These are phyloP conservation scores for Tetrapedia diversipes DNA, from an alignment of 2,888 invertebrate genomes.

Conservation along the genomic window DNA sequence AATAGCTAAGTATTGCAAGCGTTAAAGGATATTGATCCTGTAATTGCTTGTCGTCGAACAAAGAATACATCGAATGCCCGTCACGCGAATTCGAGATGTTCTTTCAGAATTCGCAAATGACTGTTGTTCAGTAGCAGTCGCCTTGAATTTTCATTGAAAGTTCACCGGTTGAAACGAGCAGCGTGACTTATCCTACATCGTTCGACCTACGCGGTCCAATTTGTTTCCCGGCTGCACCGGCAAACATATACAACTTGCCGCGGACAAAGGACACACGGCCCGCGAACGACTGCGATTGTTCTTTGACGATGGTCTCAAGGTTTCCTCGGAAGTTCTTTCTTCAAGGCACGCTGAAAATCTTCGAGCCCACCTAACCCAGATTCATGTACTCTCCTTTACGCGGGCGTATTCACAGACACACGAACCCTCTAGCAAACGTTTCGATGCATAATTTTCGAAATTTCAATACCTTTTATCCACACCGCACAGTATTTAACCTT, in stretches of 20 bases:
- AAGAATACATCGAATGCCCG: too few species aligned
- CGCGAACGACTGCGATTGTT: conserved; percentile 11
- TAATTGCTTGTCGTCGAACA: too few species aligned
- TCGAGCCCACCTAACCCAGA: conserved; percentile 28
- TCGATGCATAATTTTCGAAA: too few species aligned
- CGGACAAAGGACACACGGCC: conserved; percentile 2
- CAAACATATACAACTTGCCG: not conserved
- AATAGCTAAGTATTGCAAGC: too few species aligned
- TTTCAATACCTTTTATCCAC: too few species aligned
- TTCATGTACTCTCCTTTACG: not conserved
- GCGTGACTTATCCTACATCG: conserved; percentile 24
- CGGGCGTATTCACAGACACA: not conserved
- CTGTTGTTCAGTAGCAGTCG: not conserved
- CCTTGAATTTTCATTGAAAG: not conserved
- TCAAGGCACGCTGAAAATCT: not conserved
- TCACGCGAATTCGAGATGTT: too few species aligned
- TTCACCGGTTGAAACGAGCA: not conserved
- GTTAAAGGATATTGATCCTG: too few species aligned
- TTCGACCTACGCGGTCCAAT: conserved; percentile 7
- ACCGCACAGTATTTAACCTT: too few species aligned
- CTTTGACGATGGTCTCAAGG: conserved; percentile 21
- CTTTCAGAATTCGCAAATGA: too few species aligned
- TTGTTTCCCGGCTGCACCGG: not conserved
- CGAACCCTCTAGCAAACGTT: not conserved
- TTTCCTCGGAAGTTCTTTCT: conserved; percentile 16